A percentile compares a stretch with the other conserved stretches of the same genome.
phyloP scores from a whole-genome alignment of 2,113 vertebrate species.

The Hemicordylus capensis region DNA sequence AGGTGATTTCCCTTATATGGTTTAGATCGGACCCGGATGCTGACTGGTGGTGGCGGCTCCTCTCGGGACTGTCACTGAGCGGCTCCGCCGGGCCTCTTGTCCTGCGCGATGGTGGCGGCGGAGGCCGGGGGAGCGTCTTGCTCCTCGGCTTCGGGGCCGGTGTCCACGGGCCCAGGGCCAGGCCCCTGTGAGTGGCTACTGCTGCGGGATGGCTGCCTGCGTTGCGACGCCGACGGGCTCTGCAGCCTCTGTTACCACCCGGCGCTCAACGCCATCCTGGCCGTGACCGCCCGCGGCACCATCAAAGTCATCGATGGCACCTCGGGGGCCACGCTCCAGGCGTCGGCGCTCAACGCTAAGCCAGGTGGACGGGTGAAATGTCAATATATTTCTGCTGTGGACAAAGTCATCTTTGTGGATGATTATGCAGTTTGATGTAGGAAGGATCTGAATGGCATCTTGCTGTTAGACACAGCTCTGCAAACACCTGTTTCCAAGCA shows the following conservation, averaged over 20 bases:
- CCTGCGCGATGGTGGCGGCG: constrained; percentile 60
- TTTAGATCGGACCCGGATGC: constrained; percentile 88
- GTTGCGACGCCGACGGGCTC: constrained; percentile 96
- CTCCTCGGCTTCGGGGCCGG: constrained; percentile 53
- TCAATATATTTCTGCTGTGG: constrained; percentile 98
- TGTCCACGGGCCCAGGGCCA: constrained; percentile 68
- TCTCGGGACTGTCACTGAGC: constrained; percentile 28
- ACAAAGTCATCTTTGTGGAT: constrained; percentile 99
- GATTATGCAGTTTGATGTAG: constrained; percentile 98
- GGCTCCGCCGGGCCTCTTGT: constrained; percentile 47
- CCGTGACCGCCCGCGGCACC: constrained; percentile 94
- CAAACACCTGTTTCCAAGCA: constrained; percentile 96
- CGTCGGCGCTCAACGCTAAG: constrained; percentile 93
- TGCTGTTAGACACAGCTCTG: constrained; percentile 96
- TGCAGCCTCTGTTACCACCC: constrained; percentile 97
- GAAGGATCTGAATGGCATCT: constrained; percentile 98
- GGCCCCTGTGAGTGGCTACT: constrained; percentile 93
- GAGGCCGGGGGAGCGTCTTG: constrained; percentile 64
- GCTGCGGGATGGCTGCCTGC: constrained; percentile 95
- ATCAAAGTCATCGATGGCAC: constrained; percentile 99
- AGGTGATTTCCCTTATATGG: too few species aligned
- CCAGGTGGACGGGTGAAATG: constrained; percentile 94
- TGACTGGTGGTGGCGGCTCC: constrained; percentile 80
- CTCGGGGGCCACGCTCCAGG: constrained; percentile 95
- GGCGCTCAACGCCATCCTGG: constrained; percentile 96